These are phyloP conservation scores for Willisornis vidua DNA, from an alignment of 2,113 vertebrate genomes.

Conservation along the genomic window DNA sequence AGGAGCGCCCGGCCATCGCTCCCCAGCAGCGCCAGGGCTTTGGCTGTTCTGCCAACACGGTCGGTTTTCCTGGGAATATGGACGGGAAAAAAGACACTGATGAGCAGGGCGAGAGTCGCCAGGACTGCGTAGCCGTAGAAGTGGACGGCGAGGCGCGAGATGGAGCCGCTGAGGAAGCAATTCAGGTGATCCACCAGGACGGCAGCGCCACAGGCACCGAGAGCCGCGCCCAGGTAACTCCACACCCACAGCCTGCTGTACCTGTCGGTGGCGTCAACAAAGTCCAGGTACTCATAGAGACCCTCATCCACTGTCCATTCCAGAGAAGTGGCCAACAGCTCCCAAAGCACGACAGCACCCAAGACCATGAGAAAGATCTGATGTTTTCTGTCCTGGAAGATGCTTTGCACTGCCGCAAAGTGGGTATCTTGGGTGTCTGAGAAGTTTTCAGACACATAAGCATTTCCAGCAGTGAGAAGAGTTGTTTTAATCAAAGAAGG, in stretches of 20 bases:
- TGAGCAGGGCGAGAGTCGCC: conserved; percentile 45
- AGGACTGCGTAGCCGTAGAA: conserved; percentile 80
- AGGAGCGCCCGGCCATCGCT: conserved; percentile 75
- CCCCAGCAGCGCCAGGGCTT: conserved; percentile 77
- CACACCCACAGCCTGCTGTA: conserved; percentile 74
- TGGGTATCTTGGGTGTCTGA: neutral
- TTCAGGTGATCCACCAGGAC: conserved; percentile 75
- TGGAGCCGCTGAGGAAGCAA: conserved; percentile 55
- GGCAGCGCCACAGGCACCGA: conserved; percentile 71
- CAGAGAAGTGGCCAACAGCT: conserved; percentile 73
- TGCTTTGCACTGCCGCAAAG: neutral
- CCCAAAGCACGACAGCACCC: conserved; percentile 77
- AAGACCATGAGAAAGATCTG: conserved; percentile 81
- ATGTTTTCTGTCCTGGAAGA: conserved; percentile 66
- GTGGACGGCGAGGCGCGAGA: conserved; percentile 62
- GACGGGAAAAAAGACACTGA: conserved; percentile 75
- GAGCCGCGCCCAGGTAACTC: conserved; percentile 74
- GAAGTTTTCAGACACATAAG: neutral
- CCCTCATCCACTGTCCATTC: conserved; percentile 83
- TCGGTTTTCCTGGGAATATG: conserved; percentile 65
- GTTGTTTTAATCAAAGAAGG: neutral
- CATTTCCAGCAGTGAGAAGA: neutral
- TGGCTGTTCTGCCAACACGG: conserved; percentile 52
- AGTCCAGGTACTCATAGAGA: conserved; percentile 88
- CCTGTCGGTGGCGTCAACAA: conserved; percentile 82